Conservation (phyloP, 2,797 vertebrate species). For the Jordanella pulchra region DNA sequence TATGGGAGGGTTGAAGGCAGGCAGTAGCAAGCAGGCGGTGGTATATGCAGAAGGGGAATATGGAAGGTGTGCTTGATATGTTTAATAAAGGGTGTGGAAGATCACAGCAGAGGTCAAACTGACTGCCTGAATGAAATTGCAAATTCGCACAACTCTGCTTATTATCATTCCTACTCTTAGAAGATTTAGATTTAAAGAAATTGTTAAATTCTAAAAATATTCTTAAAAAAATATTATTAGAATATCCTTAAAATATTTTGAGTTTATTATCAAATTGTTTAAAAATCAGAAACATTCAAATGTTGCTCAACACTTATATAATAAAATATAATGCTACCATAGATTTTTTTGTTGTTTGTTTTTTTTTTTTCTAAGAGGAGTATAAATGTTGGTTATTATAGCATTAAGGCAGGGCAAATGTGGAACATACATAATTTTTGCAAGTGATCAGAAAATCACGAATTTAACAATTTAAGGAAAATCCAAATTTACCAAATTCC, state of each 20-base stretch:
- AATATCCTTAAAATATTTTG: too few relatives aligned
- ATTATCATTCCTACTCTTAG: neutral
- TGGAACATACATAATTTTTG: too few relatives aligned
- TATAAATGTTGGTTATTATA: too few relatives aligned
- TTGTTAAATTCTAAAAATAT: neutral
- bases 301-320: neutral
- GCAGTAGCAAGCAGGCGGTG: neutral
- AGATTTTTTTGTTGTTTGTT: neutral
- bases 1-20: neutral
- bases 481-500: too few relatives aligned
- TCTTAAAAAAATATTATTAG: too few relatives aligned
- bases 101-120: neutral
- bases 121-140: neutral
- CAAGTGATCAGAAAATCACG: too few relatives aligned
- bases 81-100: neutral
- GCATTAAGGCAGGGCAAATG: too few relatives aligned
- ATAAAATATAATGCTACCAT: neutral
- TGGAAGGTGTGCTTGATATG: too few relatives aligned
- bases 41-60: neutral
- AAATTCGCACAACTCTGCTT: too few relatives aligned
- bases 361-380: too few relatives aligned
- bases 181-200: neutral
- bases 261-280: neutral
- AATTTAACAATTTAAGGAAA: too few relatives aligned
- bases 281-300: neutral